These are phyloP conservation scores for Ophioderma brevispina DNA, from an alignment of 35 echinoderm and acorn worm species.

Conservation along the genomic window DNA sequence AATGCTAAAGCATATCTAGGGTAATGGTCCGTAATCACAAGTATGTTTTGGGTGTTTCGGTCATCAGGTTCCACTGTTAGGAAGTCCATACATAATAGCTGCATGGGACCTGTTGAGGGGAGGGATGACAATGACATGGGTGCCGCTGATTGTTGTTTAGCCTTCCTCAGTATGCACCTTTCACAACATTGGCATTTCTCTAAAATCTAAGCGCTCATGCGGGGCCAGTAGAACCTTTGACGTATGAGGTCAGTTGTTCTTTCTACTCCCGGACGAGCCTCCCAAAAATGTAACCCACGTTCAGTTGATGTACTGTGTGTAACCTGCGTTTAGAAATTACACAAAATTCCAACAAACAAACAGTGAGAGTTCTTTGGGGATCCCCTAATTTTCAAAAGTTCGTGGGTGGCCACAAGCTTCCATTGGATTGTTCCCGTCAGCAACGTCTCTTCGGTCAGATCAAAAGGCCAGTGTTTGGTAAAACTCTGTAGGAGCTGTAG, in stretches of 20 bases:
- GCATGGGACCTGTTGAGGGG: constrained; percentile 29
- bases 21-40: constrained; percentile 69
- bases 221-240: constrained; percentile 50
- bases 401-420: too few species aligned
- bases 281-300: too few species aligned
- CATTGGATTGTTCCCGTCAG: too few species aligned
- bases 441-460: too few species aligned
- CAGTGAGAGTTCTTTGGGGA: too few species aligned
- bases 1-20: constrained; percentile 52
- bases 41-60: constrained; percentile 26
- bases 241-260: constrained; percentile 33
- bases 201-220: constrained; percentile 32
- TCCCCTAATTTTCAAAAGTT: too few species aligned
- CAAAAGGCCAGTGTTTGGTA: too few species aligned
- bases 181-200: constrained; percentile 17
- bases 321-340: too few species aligned
- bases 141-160: neutral
- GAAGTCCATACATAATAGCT: constrained; percentile 60
- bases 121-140: constrained; percentile 53
- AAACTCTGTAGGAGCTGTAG: too few species aligned
- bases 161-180: constrained; percentile 36
- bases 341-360: too few species aligned
- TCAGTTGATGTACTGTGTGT: too few species aligned
- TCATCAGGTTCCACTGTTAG: constrained; percentile 21
- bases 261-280: constrained; percentile 54